These are phyloP conservation scores for Odocoileus virginianus DNA, from an alignment of 2,113 vertebrate species.

Conservation along the genomic window DNA sequence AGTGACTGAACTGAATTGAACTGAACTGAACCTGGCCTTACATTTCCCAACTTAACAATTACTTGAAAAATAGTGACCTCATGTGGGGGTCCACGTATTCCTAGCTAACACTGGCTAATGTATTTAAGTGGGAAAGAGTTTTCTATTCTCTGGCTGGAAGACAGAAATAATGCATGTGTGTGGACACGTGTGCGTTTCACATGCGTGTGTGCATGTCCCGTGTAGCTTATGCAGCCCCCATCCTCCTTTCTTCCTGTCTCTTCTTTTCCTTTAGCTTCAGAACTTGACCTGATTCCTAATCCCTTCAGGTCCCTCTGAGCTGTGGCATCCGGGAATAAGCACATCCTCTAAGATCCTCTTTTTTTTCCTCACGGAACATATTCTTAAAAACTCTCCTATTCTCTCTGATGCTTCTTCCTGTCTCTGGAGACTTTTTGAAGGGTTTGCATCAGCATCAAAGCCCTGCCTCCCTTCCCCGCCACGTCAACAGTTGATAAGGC, in stretches of 20 bases:
- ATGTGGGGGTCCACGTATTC: neutral
- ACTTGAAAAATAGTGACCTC: neutral
- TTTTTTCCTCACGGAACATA: neutral
- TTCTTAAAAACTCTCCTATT: neutral
- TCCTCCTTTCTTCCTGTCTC: neutral
- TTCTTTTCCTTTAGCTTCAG: neutral
- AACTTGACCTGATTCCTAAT: neutral
- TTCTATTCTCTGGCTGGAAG: neutral
- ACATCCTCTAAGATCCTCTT: neutral
- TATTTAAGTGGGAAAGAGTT: neutral
- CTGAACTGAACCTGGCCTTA: neutral
- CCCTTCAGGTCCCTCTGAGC: neutral
- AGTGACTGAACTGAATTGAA: too few relatives aligned
- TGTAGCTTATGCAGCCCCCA: neutral
- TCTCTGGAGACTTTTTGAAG: neutral
- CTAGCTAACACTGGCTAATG: neutral
- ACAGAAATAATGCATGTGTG: neutral
- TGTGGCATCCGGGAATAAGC: neutral
- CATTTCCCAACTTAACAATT: neutral
- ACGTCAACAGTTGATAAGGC: neutral
- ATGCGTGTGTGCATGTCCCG: neutral
- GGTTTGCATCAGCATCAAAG: neutral
- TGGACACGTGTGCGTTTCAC: neutral
- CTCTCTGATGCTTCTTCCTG: neutral
- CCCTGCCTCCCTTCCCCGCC: too few relatives aligned